Evolutionary conservation across 2,888 invertebrate genomes (phyloP).

Genomic region (Ctenicera cuprea): DNA sequence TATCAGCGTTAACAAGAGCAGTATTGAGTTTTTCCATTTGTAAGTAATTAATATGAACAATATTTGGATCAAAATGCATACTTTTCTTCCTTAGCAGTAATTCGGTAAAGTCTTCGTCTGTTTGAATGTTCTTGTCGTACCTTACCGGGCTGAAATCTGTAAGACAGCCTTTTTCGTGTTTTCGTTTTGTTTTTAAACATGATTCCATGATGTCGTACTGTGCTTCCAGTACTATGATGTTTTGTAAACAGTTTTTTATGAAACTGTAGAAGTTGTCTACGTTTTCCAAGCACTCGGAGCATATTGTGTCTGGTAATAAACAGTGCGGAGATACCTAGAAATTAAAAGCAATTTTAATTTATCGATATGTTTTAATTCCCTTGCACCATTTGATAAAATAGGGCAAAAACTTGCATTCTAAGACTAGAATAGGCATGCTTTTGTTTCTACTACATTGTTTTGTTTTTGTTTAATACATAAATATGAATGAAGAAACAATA

Average conservation of each 20-base stretch:
- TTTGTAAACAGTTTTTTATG: slow-evolving; percentile 69
- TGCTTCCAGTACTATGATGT: slow-evolving; percentile 68
- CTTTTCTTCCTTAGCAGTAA: slow-evolving; percentile 29
- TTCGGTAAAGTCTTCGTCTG: slow-evolving; percentile 61
- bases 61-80: slow-evolving; percentile 7
- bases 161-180: slow-evolving; percentile 72
- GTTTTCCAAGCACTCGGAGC: slow-evolving; percentile 66
- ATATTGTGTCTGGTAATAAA: slow-evolving; percentile 69
- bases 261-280: slow-evolving; percentile 68
- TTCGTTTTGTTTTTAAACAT: slow-evolving; percentile 68
- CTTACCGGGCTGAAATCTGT: slow-evolving; percentile 68
- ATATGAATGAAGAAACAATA: too few relatives aligned
- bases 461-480: too few relatives aligned
- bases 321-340: slow-evolving; percentile 67
- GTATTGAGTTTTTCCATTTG: slow-evolving; percentile 46
- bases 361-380: neutral
- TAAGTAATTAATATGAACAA: slow-evolving; percentile 25
- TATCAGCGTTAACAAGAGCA: slow-evolving; percentile 50
- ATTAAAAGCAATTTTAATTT: slow-evolving; percentile 3
- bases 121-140: slow-evolving; percentile 66
- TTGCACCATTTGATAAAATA: too few relatives aligned
- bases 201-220: slow-evolving; percentile 69
- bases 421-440: too few relatives aligned
- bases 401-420: too few relatives aligned
- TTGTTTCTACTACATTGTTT: too few relatives aligned